Conservation (phyloP, 2,797 vertebrate species). For the Crenichthys baileyi region DNA sequence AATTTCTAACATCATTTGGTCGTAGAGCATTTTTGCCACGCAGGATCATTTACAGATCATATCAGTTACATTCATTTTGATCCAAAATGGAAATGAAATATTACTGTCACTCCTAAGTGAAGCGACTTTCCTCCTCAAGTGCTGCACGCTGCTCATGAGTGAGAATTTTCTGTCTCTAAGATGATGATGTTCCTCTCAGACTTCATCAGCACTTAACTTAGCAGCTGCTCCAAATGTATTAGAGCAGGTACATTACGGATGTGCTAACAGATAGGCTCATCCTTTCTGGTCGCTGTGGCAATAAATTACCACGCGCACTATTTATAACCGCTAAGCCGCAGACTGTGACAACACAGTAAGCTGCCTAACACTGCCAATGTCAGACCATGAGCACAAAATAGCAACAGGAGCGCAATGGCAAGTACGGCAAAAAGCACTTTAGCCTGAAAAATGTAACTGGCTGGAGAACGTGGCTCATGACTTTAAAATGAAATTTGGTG, state of each 20-base stretch:
- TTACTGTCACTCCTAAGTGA: not conserved
- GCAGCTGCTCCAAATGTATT: conserved; percentile 22
- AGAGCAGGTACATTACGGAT: conserved; percentile 45
- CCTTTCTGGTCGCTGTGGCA: conserved; percentile 63
- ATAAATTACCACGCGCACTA: conserved; percentile 78
- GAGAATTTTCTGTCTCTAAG: not conserved
- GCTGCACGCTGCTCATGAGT: conserved; percentile 3
- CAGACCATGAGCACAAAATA: conserved; percentile 17
- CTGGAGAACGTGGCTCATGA: not conserved
- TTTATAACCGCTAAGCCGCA: conserved; percentile 83
- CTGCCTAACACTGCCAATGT: conserved; percentile 69
- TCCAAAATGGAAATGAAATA: no score
- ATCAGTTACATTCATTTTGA: no score
- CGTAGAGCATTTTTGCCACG: not conserved
- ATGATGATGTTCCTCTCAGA: not conserved
- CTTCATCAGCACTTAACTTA: conserved; percentile 25
- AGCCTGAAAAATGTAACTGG: not conserved
- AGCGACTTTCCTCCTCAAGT: not conserved
- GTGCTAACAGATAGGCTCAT: conserved; percentile 46
- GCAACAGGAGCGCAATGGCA: not conserved
- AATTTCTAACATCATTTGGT: not conserved
- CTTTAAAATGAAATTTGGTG: conserved; percentile 2
- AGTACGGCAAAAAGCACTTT: not conserved
- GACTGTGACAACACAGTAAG: conserved; percentile 71
- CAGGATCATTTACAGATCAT: not conserved